These are phyloP conservation scores for Drosophila anomalata DNA, from an alignment of 2,888 invertebrate species.

Conservation along the genomic window DNA sequence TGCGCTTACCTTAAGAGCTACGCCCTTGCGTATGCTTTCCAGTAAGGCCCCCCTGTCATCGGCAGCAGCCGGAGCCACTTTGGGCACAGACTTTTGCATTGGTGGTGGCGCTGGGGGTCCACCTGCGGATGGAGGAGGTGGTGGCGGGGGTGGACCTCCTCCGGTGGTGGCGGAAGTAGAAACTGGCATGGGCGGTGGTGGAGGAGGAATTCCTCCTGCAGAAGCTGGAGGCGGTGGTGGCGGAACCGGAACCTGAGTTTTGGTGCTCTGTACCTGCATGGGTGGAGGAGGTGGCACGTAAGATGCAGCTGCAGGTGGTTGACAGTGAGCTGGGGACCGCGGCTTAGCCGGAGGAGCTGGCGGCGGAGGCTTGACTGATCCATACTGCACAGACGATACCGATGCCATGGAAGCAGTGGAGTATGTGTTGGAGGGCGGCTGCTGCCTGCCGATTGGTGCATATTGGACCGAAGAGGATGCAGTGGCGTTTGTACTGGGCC, in stretches of 20 bases:
- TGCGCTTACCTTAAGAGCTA: constrained; percentile 69
- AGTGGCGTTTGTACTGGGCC: constrained; percentile 26
- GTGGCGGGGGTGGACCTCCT: constrained; percentile 34
- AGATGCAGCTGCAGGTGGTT: not conserved
- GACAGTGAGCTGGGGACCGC: not conserved
- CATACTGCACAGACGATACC: not conserved
- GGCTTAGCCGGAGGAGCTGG: constrained; percentile 7
- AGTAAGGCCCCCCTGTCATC: constrained; percentile 71
- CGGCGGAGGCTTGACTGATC: not conserved
- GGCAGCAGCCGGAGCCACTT: constrained; percentile 21
- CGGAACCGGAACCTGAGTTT: constrained; percentile 12
- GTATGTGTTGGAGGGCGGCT: constrained; percentile 23
- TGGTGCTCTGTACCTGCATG: not conserved
- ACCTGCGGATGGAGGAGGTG: constrained; percentile 39
- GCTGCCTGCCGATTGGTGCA: constrained; percentile 9
- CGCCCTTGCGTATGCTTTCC: constrained; percentile 74
- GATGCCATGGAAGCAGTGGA: constrained; percentile 1
- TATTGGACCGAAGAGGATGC: constrained; percentile 27
- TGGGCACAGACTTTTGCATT: constrained; percentile 42
- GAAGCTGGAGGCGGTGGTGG: constrained; percentile 39
- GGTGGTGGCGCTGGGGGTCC: constrained; percentile 35
- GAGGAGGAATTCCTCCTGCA: constrained; percentile 20
- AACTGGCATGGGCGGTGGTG: constrained; percentile 49
- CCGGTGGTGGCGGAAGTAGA: constrained; percentile 8
- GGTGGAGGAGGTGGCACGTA: constrained; percentile 7